phyloP scores from a whole-genome alignment of 2,888 invertebrate species.

The Pemphredon lugubris region DNA sequence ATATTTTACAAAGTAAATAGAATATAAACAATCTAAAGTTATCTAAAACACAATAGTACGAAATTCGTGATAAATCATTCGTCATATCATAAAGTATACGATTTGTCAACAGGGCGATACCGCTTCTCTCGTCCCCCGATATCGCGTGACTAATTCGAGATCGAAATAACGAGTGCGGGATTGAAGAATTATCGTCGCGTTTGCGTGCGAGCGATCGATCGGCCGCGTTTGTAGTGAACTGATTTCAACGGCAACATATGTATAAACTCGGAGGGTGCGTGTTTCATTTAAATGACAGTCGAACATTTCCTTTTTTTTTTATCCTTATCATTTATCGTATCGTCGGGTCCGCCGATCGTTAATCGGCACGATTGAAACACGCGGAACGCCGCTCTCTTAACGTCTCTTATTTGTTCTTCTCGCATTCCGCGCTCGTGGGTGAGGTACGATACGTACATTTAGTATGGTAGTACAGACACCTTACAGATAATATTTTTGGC shows the following conservation, averaged over 20 bases:
- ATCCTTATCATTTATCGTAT: constrained; percentile 20
- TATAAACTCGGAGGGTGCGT: constrained; percentile 50
- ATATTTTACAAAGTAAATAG: constrained; percentile 81
- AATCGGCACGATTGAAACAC: constrained; percentile 51
- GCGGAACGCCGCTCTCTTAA: constrained; percentile 6
- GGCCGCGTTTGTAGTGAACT: constrained; percentile 43
- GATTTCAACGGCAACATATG: constrained; percentile 60
- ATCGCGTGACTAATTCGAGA: constrained; percentile 38
- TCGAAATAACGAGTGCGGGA: constrained; percentile 59
- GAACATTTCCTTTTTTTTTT: constrained; percentile 34
- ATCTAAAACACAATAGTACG: constrained; percentile 79
- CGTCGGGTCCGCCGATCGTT: constrained; percentile 66
- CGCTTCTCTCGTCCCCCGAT: constrained; percentile 44
- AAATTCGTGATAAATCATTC: constrained; percentile 75
- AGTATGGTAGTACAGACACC: constrained; percentile 59
- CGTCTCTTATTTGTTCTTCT: background rate
- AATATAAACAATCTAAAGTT: constrained; percentile 80
- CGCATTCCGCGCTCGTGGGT: background rate
- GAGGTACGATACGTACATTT: constrained; percentile 49
- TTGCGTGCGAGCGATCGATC: constrained; percentile 48
- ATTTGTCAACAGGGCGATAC: constrained; percentile 77
- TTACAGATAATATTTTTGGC: constrained; percentile 57
- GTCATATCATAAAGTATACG: constrained; percentile 75
- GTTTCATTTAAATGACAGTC: constrained; percentile 42
- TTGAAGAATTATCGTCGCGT: constrained; percentile 56